Evolutionary conservation across 1,140 invertebrate genomes (phyloP).

Genomic region (Drosophila ogumai): DNA sequence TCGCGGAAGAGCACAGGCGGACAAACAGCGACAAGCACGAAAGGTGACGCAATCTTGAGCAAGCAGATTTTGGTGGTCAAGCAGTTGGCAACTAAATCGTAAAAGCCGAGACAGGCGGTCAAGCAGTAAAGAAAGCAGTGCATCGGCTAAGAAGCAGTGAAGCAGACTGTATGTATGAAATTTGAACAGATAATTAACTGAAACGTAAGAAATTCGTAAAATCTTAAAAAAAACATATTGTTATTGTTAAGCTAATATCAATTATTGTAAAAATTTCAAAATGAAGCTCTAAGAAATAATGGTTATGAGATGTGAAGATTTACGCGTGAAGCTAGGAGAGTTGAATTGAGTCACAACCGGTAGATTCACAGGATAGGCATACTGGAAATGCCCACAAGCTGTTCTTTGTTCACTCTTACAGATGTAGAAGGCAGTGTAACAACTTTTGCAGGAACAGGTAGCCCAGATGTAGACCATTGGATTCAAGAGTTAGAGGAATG

Average conservation of each 20-base stretch:
- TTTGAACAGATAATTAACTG: no score
- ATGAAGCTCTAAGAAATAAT: not conserved
- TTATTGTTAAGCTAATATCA: not conserved
- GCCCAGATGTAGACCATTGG: not conserved
- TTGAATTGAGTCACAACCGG: not conserved
- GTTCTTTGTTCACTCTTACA: not conserved
- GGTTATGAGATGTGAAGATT: not conserved
- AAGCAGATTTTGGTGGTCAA: no score
- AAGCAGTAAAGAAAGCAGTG: no score
- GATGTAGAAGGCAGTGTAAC: not conserved
- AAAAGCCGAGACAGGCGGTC: no score
- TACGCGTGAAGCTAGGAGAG: not conserved
- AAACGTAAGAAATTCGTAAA: no score
- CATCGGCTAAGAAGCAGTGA: not conserved
- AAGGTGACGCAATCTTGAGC: no score
- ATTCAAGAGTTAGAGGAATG: not conserved
- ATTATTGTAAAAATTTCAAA: not conserved
- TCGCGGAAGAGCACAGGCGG: no score
- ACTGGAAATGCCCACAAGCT: no score
- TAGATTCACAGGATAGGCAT: not conserved
- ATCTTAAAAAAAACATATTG: no score
- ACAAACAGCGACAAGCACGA: no score
- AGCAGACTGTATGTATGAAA: not conserved
- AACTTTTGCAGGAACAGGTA: not conserved
- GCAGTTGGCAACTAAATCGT: no score